Evolutionary conservation across 2,113 vertebrate genomes (phyloP).

Genomic region (Campylorhamphus procurvoides): DNA sequence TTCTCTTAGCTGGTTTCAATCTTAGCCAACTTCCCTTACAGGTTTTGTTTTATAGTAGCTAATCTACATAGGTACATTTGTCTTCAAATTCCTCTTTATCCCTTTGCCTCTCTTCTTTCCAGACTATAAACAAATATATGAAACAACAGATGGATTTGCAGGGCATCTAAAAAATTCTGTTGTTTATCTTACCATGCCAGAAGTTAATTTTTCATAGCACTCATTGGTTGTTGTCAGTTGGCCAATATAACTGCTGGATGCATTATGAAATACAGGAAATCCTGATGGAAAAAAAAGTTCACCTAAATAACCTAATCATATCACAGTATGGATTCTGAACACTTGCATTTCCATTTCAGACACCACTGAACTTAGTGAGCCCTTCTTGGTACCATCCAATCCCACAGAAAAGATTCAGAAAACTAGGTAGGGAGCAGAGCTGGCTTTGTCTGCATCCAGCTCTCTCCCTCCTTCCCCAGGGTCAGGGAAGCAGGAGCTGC

Average conservation of each 20-base stretch:
- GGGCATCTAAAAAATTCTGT: neutral
- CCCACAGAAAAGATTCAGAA: neutral
- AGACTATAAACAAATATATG: neutral
- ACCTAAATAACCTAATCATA: neutral
- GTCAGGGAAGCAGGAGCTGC: neutral
- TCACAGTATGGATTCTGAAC: neutral
- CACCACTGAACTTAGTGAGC: neutral
- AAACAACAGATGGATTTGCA: neutral
- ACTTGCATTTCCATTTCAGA: neutral
- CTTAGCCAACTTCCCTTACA: neutral
- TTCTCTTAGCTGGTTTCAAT: neutral
- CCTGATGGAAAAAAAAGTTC: neutral
- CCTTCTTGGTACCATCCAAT: neutral
- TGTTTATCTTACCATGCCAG: neutral
- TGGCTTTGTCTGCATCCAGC: neutral
- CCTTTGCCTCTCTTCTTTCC: neutral
- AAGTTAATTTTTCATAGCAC: neutral
- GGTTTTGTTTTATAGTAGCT: neutral
- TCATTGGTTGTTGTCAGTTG: neutral
- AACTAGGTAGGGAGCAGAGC: neutral
- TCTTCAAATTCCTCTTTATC: neutral
- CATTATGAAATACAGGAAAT: constrained; percentile 2
- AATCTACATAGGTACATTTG: neutral
- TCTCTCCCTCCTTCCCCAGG: neutral
- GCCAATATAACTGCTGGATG: neutral